These are phyloP conservation scores for Lacerta agilis DNA, from an alignment of 2,797 vertebrate species.

Conservation along the genomic window DNA sequence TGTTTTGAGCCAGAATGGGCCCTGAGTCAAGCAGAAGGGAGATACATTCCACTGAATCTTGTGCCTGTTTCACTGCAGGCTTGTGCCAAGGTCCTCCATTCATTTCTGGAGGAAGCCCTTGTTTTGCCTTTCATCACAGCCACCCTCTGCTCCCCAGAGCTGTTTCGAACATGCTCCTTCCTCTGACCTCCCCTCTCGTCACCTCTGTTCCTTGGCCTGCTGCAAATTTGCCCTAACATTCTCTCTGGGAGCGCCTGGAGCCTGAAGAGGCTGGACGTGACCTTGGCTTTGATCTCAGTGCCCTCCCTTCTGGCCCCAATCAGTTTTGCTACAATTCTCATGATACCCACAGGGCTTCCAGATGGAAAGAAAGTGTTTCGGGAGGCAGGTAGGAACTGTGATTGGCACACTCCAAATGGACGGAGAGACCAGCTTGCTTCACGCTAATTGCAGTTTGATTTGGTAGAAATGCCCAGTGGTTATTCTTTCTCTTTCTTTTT, in stretches of 20 bases:
- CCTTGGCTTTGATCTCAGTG: conserved; percentile 75
- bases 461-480: conserved; percentile 21
- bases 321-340: conserved; percentile 70
- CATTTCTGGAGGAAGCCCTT: neutral
- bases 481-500: conserved; percentile 33
- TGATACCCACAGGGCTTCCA: conserved; percentile 69
- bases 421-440: conserved; percentile 34
- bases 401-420: conserved; percentile 52
- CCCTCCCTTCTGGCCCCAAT: conserved; percentile 75
- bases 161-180: conserved; percentile 60
- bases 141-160: conserved; percentile 55
- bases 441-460: conserved; percentile 15
- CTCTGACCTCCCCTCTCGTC: conserved; percentile 66
- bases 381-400: conserved; percentile 14
- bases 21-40: neutral
- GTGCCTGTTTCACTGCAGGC: neutral
- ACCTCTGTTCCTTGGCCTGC: conserved; percentile 56
- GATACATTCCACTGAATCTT: neutral
- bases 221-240: conserved; percentile 70
- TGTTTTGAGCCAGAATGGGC: neutral
- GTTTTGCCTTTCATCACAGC: neutral
- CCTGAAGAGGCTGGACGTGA: conserved; percentile 64
- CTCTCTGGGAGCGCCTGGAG: conserved; percentile 68
- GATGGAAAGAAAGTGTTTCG: conserved; percentile 61
- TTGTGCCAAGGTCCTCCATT: neutral